These are phyloP conservation scores for Urosaurus nigricauda DNA, from an alignment of 2,797 vertebrate genomes.

Conservation along the genomic window DNA sequence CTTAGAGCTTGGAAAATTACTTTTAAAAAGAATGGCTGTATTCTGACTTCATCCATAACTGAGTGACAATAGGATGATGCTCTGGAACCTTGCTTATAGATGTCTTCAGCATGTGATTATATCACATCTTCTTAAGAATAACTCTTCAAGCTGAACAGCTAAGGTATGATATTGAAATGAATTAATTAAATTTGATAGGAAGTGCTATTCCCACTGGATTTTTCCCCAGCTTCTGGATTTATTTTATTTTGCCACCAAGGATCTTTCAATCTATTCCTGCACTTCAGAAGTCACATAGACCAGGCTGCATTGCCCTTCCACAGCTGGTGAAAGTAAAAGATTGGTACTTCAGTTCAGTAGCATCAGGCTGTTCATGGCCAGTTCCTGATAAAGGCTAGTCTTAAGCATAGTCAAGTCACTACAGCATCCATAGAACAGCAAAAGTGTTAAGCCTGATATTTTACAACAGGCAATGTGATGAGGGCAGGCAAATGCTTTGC, in stretches of 20 bases:
- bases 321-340: not conserved
- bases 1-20: not conserved
- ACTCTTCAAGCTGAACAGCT: not conserved
- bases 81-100: not conserved
- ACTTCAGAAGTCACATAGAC: not conserved
- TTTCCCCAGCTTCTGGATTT: not conserved
- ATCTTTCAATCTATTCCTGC: not conserved
- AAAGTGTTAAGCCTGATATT: not conserved
- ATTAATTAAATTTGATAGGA: not conserved
- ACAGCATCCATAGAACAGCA: not conserved
- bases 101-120: not conserved
- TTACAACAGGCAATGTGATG: not conserved
- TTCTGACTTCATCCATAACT: not conserved
- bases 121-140: not conserved
- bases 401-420: not conserved
- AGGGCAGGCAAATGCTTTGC: conserved; percentile 21
- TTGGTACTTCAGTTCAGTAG: not conserved
- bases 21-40: not conserved
- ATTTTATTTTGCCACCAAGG: not conserved
- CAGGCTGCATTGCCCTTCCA: not conserved
- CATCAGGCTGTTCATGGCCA: not conserved
- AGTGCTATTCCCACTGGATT: not conserved
- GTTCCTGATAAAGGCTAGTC: not conserved
- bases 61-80: not conserved
- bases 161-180: not conserved